Percentiles rank a stretch among this genome's conserved stretches.
Evolutionary conservation across 92 coral and sea anemone species (phyloP).

Genomic region (Heteractis magnifica): DNA sequence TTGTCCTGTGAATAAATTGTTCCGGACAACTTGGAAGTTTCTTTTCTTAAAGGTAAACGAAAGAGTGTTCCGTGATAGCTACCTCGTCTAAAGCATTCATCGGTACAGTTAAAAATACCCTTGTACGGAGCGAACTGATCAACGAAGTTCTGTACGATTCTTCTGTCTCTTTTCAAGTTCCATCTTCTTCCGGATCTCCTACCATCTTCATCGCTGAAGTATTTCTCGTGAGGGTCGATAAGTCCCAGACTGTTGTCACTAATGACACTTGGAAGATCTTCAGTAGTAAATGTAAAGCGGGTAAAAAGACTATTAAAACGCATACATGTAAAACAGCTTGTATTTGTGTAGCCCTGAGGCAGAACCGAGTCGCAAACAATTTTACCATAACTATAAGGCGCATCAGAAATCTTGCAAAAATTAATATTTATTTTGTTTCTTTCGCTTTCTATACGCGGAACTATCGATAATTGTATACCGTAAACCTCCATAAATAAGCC

Average conservation of each 20-base stretch:
- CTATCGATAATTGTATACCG: too few relatives aligned
- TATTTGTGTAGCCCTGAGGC: too few relatives aligned
- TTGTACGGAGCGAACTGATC: conserved; percentile 81
- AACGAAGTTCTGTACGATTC: conserved; percentile 27
- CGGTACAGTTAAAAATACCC: conserved; percentile 50
- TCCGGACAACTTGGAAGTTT: conserved; percentile 57
- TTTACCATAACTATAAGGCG: too few relatives aligned
- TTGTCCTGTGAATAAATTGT: conserved; percentile 67
- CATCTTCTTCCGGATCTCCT: conserved; percentile 64
- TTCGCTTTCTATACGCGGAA: too few relatives aligned
- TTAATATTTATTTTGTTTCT: too few relatives aligned
- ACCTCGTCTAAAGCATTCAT: conserved; percentile 35
- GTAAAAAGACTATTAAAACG: too few relatives aligned
- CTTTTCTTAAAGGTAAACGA: conserved; percentile 74
- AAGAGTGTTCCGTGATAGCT: conserved; percentile 66
- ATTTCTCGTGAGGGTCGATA: conserved; percentile 89
- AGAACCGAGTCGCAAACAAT: too few relatives aligned
- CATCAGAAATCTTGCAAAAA: too few relatives aligned
- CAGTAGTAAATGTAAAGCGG: neutral
- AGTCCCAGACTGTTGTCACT: conserved; percentile 70
- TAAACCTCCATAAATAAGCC: too few relatives aligned
- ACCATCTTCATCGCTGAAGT: conserved; percentile 49
- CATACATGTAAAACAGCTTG: too few relatives aligned
- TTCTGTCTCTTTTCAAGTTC: conserved; percentile 18
- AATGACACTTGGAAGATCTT: conserved; percentile 85